phyloP scores from a whole-genome alignment of 2,113 vertebrate species.

The Rhea americana region DNA sequence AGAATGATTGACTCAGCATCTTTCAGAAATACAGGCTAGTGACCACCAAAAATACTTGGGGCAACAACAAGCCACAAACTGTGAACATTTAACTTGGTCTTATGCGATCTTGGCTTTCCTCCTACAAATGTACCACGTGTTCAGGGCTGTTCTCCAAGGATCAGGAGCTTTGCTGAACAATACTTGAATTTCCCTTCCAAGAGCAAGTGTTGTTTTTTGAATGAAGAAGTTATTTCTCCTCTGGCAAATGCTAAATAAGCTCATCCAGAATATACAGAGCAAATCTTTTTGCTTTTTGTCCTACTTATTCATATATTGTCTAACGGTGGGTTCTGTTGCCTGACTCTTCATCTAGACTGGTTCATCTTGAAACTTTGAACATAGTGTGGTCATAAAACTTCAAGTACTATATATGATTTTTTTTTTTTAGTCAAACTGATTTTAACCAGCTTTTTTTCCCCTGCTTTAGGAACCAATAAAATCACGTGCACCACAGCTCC shows the following conservation, averaged over 20 bases:
- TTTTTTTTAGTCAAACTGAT: not conserved
- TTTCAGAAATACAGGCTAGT: not conserved
- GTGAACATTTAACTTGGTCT: not conserved
- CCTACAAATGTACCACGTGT: not conserved
- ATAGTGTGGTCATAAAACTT: not conserved
- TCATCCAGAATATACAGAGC: not conserved
- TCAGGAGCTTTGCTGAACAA: not conserved
- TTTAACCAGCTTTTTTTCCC: constrained; percentile 9
- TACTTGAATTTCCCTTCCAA: not conserved
- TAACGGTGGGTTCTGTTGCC: not conserved
- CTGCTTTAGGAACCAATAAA: constrained; percentile 93
- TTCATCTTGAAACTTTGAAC: not conserved
- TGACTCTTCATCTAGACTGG: not conserved
- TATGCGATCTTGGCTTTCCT: not conserved
- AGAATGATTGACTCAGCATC: not conserved
- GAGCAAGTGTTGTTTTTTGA: not conserved
- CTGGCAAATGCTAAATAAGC: not conserved
- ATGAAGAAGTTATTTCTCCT: not conserved
- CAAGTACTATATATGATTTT: not conserved
- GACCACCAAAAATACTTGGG: not conserved
- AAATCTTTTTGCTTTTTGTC: not conserved
- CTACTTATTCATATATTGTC: not conserved
- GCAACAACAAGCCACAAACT: not conserved
- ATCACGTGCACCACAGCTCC: constrained; percentile 95
- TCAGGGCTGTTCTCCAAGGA: not conserved